Evolutionary conservation across 2,888 invertebrate species (phyloP), one percentile per base, ranked within the genome.

Genomic region (Phlogophora meticulosa): DNA sequence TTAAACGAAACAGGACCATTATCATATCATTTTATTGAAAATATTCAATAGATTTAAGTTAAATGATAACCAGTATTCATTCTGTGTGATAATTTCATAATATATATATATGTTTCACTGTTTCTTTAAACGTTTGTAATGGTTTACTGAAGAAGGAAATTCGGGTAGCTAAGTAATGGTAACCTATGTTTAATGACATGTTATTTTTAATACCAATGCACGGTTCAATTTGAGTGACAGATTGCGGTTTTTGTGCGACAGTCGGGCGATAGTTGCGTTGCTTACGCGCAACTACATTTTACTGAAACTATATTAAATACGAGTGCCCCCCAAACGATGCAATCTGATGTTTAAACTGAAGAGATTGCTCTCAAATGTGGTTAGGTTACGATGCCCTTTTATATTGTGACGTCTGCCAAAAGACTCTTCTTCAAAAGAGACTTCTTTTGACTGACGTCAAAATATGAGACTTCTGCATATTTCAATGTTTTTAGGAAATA

Each of bases 61-160:
- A 36, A 58, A 48, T 77, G 48, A 42, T 74, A 73, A 80, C 63
- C 81, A 80, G 79, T 80, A 80, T 80, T 80, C 62, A 63, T 73
- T 77, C 32, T 70, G 43, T 70, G 51, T 76, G 76, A 70, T 70
- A 56, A 55, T 60, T 71, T 42, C 5, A 70, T 62, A 28, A 28
- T 9, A 46, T 20, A 28, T 9, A 46, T 20, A n/a, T 28, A 40
- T 71, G 55, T 67, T 52, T 70, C n/a, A 48, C 48, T 34, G 11
- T 62, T 32, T 78, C 28, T 67, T 7, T 13, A 36, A 57, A 57
- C 36, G 1, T 40, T 72, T 32, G 9, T 5, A 28, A 22, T 42
- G 1, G n/a, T 22, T 15, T 34, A 28, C 10, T n/a, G n/a, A n/a
- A n/a, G n/a, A n/a, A n/a, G n/a, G n/a, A n/a, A n/a, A n/a, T n/a